Evolutionary conservation across 2,888 invertebrate genomes (phyloP), one percentile per base, ranked within the genome.

Genomic region (Drosophila infuscata): DNA sequence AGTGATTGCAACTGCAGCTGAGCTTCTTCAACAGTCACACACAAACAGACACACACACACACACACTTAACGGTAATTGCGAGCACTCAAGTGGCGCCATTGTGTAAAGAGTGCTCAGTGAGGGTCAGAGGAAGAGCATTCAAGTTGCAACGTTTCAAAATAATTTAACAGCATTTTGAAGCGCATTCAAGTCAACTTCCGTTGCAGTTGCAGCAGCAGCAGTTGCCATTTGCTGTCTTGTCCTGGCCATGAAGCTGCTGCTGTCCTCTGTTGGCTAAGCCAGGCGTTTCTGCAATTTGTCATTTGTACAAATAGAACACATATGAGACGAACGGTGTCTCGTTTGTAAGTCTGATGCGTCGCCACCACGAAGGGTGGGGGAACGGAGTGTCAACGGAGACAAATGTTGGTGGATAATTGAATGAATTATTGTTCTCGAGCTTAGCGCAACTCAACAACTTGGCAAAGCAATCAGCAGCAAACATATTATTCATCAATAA

Each of bases 141-240:
- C 69, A 70, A 79, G 71, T 70, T 79, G 83, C 76, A 89, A 82
- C 87, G 71, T 90, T 88, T 88, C 89, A 89, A 88, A 88, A 88
- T 88, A 88, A 88, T 88, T 88, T 89, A 90, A 88, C 88, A 90
- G 90, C 90, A 84, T 89, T 85, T 88, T 80, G 90, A 87, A 88
- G 79, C 88, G 90, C 87, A 87, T 87, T 87, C 80, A 89, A 90
- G 87, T 77, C 80, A 80, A 89, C 90, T 87, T 87, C 90, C 87
- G 88, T 76, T 85, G 70, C 83, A 60, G 33, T 32, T 58, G 65
- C 67, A 25, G 48, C 35, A 35, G 70, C 53, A 35, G 70, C 53
- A 53, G 35, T 56, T 62, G 70, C 68, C 48, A 70, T 69, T 74
- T 63, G 56, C 76, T 65, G 61, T 64, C 60, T 79, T 52, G 53